Percentiles rank a stretch among this genome's conserved stretches.
phyloP scores from a whole-genome alignment of 1,140 invertebrate genomes.

The Frieseomelitta varia region DNA sequence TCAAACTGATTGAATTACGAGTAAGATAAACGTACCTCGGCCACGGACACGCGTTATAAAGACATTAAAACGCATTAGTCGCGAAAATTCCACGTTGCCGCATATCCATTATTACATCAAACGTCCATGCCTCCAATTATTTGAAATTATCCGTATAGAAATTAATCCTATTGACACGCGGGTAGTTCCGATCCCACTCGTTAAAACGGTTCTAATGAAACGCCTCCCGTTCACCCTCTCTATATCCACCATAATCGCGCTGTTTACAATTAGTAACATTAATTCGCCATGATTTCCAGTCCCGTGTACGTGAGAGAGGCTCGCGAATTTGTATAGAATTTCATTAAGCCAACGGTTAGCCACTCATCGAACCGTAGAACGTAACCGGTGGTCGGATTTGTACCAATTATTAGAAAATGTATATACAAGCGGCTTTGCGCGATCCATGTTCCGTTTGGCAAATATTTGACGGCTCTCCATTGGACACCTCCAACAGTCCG shows the following conservation, averaged over 20 bases:
- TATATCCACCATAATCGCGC: conserved; percentile 59
- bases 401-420: conserved; percentile 71
- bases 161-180: conserved; percentile 67
- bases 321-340: conserved; percentile 65
- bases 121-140: conserved; percentile 58
- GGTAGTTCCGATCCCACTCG: conserved; percentile 58
- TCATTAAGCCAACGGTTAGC: conserved; percentile 70
- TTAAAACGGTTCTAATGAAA: conserved; percentile 63
- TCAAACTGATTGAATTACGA: not conserved
- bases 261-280: conserved; percentile 71
- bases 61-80: conserved; percentile 40
- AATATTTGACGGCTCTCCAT: conserved; percentile 67
- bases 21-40: not conserved
- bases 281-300: conserved; percentile 66
- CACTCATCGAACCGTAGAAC: conserved; percentile 68
- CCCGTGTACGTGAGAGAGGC: conserved; percentile 53
- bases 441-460: conserved; percentile 60
- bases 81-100: conserved; percentile 16
- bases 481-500: conserved; percentile 62
- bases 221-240: conserved; percentile 44
- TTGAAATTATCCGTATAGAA: conserved; percentile 64
- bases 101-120: conserved; percentile 45
- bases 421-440: conserved; percentile 59
- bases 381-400: conserved; percentile 69
- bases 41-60: not conserved